Base-by-base conservation (phyloP, 2,113 vertebrate species). In the Vireo altiloquus region DNA sequence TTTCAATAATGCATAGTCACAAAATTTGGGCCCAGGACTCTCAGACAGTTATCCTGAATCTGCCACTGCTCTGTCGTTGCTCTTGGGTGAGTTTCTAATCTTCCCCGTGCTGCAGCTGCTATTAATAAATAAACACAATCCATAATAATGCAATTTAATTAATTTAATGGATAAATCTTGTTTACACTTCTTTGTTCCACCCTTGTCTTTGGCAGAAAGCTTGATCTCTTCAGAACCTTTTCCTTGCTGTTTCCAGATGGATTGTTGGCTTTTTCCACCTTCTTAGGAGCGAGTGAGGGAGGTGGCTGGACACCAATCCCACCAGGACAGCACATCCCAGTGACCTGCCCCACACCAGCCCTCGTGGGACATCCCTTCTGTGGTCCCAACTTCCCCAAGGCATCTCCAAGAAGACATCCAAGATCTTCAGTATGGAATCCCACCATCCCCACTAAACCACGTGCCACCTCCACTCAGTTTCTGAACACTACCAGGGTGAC, bases 141-240 rank as follows among this genome's bases (percentile, higher is more conserved):
- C 78, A 91, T 82, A 93, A 91, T 82, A 93, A 91, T 56, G 78
- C 70, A 60, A 78, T 84, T 84, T 78, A 87, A 96, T 96, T 96
- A 84, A 95, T 94, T 90, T 79, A 93, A 94, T 84, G 87, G 92
- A 94, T 71, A 89, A 93, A 94, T 92, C 95, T 87, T 94, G 65
- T 93, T 94, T 79, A 95, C 0, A 61, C 65, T 40, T 76, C 81
- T 93, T 94, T 79, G 87, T 93, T 92, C 90, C 87, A 82, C 30
- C 31, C 40, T 37, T 31, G 47, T 59, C 70, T 85, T 87, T 85
- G 93, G 56, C 81, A 87, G 59, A 82, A 64, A 14, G 13, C 11
- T 63, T 12, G 74, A 92, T 83, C 70, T 72, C 74, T 40, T 89
- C 70, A 76, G 28, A 68, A 21, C n/a, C 9, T 69, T 54, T 54